A percentile compares a stretch with the other conserved stretches of the same genome.
Evolutionary conservation across 2,113 vertebrate genomes (phyloP).

Genomic region (Poicephalus meyeri): DNA sequence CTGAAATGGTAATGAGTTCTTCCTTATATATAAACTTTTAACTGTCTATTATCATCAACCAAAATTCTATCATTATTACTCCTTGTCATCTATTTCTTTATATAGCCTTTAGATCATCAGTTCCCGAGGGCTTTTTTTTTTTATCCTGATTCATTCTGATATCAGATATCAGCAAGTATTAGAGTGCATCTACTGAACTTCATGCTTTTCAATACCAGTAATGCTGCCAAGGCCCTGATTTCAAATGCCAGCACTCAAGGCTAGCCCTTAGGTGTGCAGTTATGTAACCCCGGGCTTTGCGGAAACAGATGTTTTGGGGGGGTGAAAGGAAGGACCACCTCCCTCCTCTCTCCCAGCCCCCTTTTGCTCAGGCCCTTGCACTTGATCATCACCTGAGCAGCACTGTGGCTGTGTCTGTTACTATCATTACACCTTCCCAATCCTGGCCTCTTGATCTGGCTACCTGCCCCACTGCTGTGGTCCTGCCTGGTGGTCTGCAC

Average conservation of each 20-base stretch:
- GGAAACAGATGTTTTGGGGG: neutral
- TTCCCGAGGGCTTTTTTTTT: neutral
- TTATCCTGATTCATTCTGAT: neutral
- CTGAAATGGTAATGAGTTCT: neutral
- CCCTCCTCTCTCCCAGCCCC: neutral
- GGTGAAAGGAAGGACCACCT: neutral
- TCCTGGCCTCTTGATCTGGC: neutral
- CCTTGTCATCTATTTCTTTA: neutral
- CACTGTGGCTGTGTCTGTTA: neutral
- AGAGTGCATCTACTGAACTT: neutral
- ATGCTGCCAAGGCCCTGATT: neutral
- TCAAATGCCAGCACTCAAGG: neutral
- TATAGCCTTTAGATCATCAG: neutral
- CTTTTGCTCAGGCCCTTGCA: neutral
- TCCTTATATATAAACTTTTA: neutral
- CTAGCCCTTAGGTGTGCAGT: neutral
- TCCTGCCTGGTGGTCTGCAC: neutral
- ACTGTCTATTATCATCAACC: neutral
- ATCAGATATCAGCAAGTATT: neutral
- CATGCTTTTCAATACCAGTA: neutral
- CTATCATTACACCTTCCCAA: neutral
- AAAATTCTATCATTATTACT: neutral
- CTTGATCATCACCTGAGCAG: neutral
- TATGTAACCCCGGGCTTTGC: neutral
- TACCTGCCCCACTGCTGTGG: accelerated